Conservation (phyloP, 2,888 invertebrate genomes). For the Amphipyra berbera region DNA sequence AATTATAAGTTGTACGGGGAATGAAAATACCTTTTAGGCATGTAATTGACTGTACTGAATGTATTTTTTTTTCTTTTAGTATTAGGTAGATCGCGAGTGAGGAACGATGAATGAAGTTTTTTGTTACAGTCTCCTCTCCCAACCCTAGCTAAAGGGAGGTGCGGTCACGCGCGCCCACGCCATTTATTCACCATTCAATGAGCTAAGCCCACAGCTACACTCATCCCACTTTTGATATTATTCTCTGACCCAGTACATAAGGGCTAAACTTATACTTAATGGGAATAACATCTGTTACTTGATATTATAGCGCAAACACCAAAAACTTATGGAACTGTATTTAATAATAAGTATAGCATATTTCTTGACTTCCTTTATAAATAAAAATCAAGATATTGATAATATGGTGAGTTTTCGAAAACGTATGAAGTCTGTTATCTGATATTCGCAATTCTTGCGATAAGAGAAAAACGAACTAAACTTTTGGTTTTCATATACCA, state of each 20-base stretch:
- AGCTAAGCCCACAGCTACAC: constrained; percentile 69
- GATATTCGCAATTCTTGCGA: no score
- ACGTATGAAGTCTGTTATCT: no score
- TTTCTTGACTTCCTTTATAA: no score
- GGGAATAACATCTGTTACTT: constrained; percentile 70
- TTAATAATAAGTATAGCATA: no score
- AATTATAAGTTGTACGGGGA: constrained; percentile 42
- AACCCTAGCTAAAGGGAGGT: constrained; percentile 61
- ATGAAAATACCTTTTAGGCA: constrained; percentile 26
- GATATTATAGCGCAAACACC: constrained; percentile 33
- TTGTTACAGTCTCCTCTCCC: constrained; percentile 72
- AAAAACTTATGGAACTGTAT: constrained; percentile 16
- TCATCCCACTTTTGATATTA: constrained; percentile 71
- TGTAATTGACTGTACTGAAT: constrained; percentile 26
- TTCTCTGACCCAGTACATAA: constrained; percentile 63
- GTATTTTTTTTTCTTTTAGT: constrained; percentile 34
- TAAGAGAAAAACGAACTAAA: no score
- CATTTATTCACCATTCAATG: constrained; percentile 69
- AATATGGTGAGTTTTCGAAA: no score
- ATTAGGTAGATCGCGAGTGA: constrained; percentile 57
- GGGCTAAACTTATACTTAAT: constrained; percentile 50
- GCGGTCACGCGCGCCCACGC: constrained; percentile 72
- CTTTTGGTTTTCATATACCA: no score
- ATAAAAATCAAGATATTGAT: no score
- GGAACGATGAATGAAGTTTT: constrained; percentile 69